Percentiles rank a stretch among this genome's conserved stretches.
Evolutionary conservation across 2,797 vertebrate genomes (phyloP).

Genomic region (Hylomyscus alleni): DNA sequence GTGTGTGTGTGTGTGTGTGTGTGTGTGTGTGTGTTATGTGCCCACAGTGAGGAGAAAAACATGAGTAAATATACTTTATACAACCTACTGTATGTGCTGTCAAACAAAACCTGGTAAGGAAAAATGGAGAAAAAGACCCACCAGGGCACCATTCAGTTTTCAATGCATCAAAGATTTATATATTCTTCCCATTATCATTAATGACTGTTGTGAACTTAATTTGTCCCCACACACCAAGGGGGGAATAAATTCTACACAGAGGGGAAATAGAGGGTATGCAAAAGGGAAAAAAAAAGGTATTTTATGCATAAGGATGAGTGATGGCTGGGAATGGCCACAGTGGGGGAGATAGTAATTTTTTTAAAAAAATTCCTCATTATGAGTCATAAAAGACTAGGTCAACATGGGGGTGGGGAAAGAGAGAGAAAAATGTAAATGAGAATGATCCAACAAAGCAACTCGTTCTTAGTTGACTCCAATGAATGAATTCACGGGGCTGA

Average conservation of each 20-base stretch:
- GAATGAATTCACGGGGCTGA: constrained; percentile 60
- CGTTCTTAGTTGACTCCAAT: constrained; percentile 65
- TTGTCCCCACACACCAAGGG: constrained; percentile 72
- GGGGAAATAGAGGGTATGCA: constrained; percentile 84
- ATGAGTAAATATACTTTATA: neutral
- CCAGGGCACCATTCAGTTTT: constrained; percentile 59
- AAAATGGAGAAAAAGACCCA: constrained; percentile 58
- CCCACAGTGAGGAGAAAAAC: neutral
- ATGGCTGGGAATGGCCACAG: constrained; percentile 80
- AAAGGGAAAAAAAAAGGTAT: constrained; percentile 72
- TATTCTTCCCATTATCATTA: constrained; percentile 73
- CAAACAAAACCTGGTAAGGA: constrained; percentile 63
- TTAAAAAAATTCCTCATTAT: constrained; percentile 56
- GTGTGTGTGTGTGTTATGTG: accelerated
- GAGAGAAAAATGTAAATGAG: neutral
- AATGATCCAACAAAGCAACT: constrained; percentile 64
- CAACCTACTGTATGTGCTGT: neutral
- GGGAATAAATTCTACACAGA: constrained; percentile 84
- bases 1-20: neutral
- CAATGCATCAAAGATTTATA: constrained; percentile 72
- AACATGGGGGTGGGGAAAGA: neutral
- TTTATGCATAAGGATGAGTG: constrained; percentile 83
- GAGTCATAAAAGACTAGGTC: constrained; percentile 61
- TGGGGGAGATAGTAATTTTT: constrained; percentile 72
- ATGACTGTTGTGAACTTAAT: constrained; percentile 71